phyloP scores from a whole-genome alignment of 2,797 vertebrate genomes.

The Antennarius maculatus region DNA sequence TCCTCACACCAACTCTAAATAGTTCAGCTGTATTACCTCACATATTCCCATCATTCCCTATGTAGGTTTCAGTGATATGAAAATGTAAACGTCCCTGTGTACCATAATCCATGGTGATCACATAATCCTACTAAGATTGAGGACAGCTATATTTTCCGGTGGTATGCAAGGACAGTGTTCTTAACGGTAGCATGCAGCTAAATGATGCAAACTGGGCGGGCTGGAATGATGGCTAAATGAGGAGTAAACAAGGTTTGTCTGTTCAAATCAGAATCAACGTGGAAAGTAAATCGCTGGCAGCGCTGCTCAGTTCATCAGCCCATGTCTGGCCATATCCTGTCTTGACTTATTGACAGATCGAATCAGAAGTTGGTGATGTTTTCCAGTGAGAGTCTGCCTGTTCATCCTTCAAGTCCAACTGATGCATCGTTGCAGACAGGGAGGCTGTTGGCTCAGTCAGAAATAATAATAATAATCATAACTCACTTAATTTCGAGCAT shows the following conservation, averaged over 20 bases:
- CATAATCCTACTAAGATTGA: slow-evolving; percentile 47
- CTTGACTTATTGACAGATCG: slow-evolving; percentile 52
- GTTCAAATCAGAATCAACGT: slow-evolving; percentile 42
- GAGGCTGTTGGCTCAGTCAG: background rate
- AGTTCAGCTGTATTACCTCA: background rate
- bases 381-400: slow-evolving; percentile 25
- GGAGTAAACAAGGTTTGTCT: slow-evolving; percentile 53
- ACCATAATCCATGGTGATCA: slow-evolving; percentile 53
- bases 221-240: slow-evolving; percentile 37
- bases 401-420: slow-evolving; percentile 8
- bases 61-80: slow-evolving; percentile 20
- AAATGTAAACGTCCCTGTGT: slow-evolving; percentile 36
- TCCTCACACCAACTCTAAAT: background rate
- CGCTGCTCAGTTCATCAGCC: slow-evolving; percentile 54
- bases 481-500: slow-evolving; percentile 4
- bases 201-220: slow-evolving; percentile 10
- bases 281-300: slow-evolving; percentile 30
- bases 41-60: background rate
- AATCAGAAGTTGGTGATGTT: slow-evolving; percentile 38
- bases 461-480: background rate
- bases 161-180: slow-evolving; percentile 4
- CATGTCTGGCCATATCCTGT: slow-evolving; percentile 34
- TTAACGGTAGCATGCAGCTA: slow-evolving; percentile 6
- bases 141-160: slow-evolving; percentile 11
- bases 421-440: slow-evolving; percentile 10